phyloP scores from a whole-genome alignment of 2,113 vertebrate genomes.

The Serilophus lunatus region DNA sequence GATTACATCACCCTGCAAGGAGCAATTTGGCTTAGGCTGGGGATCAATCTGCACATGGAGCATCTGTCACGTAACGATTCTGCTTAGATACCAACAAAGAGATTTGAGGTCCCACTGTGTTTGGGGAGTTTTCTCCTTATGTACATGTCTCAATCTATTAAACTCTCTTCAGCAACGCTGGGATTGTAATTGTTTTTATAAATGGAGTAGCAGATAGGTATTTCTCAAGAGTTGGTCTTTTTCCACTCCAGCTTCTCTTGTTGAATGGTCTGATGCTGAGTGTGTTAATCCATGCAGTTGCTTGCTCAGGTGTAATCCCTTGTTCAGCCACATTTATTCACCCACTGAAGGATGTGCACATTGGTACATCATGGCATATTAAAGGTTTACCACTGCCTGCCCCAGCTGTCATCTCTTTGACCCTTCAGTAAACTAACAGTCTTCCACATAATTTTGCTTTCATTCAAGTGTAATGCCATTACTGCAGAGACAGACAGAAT shows the following conservation, averaged over 20 bases:
- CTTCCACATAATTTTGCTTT: conserved; percentile 44
- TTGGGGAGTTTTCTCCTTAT: neutral
- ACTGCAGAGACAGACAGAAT: neutral
- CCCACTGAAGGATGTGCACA: conserved; percentile 15
- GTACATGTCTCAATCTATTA: neutral
- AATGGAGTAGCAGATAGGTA: neutral
- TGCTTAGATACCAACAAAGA: neutral
- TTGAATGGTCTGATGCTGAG: neutral
- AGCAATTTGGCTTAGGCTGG: neutral
- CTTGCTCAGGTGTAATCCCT: conserved; percentile 41
- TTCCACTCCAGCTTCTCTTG: neutral
- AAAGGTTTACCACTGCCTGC: conserved; percentile 17
- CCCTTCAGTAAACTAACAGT: conserved; percentile 39
- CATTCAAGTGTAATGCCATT: conserved; percentile 41
- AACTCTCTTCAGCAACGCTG: neutral
- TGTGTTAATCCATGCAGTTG: neutral
- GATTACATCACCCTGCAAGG: conserved; percentile 8
- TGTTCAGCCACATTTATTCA: conserved; percentile 27
- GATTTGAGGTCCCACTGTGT: neutral
- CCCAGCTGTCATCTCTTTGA: conserved; percentile 33
- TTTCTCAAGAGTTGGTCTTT: neutral
- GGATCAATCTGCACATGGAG: neutral
- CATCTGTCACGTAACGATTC: neutral
- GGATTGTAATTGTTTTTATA: neutral
- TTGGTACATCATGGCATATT: conserved; percentile 28